phyloP scores from a whole-genome alignment of 2,797 vertebrate species.

The Gastrophryne carolinensis region DNA sequence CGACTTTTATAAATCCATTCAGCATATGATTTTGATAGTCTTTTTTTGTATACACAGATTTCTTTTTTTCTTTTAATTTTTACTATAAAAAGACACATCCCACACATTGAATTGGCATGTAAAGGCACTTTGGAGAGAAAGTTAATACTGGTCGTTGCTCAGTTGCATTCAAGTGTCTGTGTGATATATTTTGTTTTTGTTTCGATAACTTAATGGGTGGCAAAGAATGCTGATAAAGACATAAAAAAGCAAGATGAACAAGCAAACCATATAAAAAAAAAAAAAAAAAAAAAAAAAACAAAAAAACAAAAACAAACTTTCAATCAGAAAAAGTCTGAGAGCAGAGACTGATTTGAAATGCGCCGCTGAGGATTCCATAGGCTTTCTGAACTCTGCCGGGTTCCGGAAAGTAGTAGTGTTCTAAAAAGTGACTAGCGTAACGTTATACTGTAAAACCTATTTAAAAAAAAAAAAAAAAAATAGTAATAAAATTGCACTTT shows the following conservation, averaged over 20 bases:
- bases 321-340: not conserved
- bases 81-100: conserved; percentile 4
- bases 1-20: not conserved
- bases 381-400: not conserved
- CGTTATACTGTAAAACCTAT: not conserved
- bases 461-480: conserved; percentile 1
- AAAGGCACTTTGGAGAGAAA: conserved; percentile 41
- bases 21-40: not conserved
- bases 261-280: not conserved
- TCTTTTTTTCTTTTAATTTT: not conserved
- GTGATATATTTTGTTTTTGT: not conserved
- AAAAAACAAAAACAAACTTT: not conserved
- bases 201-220: not conserved
- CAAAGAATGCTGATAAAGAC: not conserved
- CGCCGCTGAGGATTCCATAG: too few species aligned
- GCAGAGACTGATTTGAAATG: not conserved
- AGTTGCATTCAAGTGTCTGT: conserved; percentile 26
- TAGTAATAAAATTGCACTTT: conserved; percentile 35
- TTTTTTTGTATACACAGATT: not conserved
- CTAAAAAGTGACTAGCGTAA: not conserved
- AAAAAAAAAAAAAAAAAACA: not conserved
- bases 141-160: conserved; percentile 41
- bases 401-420: too few species aligned
- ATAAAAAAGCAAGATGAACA: not conserved
- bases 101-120: conserved; percentile 19